Percentiles rank a stretch among this genome's conserved stretches.
These are phyloP conservation scores for Dascyllus trimaculatus DNA, from an alignment of 2,113 vertebrate species.

Conservation along the genomic window DNA sequence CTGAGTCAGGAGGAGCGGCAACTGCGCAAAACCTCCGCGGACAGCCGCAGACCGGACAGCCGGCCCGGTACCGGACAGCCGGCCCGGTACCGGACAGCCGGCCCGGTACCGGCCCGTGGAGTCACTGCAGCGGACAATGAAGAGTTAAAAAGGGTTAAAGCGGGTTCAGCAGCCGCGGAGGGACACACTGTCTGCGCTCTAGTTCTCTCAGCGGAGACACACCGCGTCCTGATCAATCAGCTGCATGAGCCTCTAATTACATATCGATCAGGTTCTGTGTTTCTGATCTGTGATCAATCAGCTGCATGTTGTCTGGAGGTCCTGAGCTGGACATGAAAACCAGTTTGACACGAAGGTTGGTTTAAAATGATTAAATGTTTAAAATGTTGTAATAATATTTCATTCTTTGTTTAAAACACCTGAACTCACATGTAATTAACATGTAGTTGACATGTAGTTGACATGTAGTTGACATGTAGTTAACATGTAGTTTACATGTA, in stretches of 20 bases:
- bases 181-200: not conserved
- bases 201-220: constrained; percentile 37
- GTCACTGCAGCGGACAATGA: not conserved
- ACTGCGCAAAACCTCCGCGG: not conserved
- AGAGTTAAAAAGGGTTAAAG: constrained; percentile 23
- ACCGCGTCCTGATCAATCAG: constrained; percentile 12
- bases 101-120: not conserved
- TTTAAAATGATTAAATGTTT: too few relatives aligned
- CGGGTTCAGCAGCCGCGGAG: not conserved
- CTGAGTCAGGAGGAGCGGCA: not conserved
- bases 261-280: constrained; percentile 36
- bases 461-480: too few relatives aligned
- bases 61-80: too few relatives aligned
- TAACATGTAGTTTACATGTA: too few relatives aligned
- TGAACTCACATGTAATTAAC: too few relatives aligned
- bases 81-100: not conserved
- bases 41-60: too few relatives aligned
- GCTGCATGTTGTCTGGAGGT: too few relatives aligned
- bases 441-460: too few relatives aligned
- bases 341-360: too few relatives aligned
- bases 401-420: too few relatives aligned
- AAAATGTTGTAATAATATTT: too few relatives aligned
- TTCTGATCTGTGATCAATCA: constrained; percentile 35
- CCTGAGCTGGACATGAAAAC: too few relatives aligned
- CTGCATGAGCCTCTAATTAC: constrained; percentile 24